These are phyloP conservation scores for Phalacrocorax pelagicus DNA, from an alignment of 2,113 vertebrate species.

Conservation along the genomic window DNA sequence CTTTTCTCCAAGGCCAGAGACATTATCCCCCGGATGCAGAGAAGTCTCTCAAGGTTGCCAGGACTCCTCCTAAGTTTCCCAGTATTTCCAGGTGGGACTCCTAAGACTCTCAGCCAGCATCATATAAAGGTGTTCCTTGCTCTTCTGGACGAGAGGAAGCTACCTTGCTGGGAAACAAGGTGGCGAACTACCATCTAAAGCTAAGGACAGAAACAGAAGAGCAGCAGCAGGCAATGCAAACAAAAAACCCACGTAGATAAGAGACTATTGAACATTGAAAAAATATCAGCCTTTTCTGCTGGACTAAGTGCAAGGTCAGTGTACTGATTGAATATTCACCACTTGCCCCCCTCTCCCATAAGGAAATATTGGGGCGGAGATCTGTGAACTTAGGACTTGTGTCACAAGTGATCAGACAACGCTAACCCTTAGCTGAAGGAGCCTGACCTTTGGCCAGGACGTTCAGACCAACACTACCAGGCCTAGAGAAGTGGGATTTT, in stretches of 20 bases:
- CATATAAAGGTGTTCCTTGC: neutral
- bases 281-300: neutral
- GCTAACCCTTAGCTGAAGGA: neutral
- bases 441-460: neutral
- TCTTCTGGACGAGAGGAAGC: neutral
- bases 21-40: neutral
- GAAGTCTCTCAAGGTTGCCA: neutral
- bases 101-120: neutral
- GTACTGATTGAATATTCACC: neutral
- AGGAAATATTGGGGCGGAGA: neutral
- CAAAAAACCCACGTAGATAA: neutral
- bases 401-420: neutral
- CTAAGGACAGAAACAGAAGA: neutral
- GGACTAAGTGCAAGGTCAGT: constrained; percentile 29
- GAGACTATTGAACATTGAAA: neutral
- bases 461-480: neutral
- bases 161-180: neutral
- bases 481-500: neutral
- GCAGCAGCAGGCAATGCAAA: neutral
- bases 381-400: constrained; percentile 15
- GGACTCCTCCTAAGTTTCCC: neutral
- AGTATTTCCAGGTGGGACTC: neutral
- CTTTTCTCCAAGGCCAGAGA: neutral
- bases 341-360: neutral
- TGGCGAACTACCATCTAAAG: neutral